A percentile compares a stretch with the other conserved stretches of the same genome.
Conservation (phyloP, 2,888 invertebrate species). For the Acheta domesticus region DNA sequence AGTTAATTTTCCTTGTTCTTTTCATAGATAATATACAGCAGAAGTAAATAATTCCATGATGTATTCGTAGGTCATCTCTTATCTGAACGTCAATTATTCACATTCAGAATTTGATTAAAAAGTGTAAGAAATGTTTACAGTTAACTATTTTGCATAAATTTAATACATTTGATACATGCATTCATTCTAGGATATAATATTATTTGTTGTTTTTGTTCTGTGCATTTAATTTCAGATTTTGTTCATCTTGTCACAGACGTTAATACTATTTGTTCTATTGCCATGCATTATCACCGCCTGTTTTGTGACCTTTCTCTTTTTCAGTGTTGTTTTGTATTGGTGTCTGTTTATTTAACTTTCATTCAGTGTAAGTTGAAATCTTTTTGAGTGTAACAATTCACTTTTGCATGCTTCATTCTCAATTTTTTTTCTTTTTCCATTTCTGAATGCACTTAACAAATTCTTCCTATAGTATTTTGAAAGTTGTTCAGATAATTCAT, state of each 20-base stretch:
- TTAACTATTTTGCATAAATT: constrained; percentile 12
- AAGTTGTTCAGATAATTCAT: background rate
- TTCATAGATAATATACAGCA: background rate
- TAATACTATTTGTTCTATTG: no score
- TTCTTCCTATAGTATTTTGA: constrained; percentile 18
- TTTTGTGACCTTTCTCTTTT: no score
- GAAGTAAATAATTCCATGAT: constrained; percentile 3
- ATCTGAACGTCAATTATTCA: constrained; percentile 10
- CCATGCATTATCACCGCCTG: no score
- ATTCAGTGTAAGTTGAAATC: no score
- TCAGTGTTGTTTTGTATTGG: no score
- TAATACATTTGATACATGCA: constrained; percentile 9
- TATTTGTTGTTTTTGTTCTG: background rate
- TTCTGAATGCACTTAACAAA: background rate
- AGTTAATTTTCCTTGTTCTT: background rate
- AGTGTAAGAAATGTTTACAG: background rate
- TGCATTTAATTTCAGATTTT: no score
- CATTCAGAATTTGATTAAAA: background rate
- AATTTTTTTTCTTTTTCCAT: no score
- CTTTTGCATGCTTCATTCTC: no score
- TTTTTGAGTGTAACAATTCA: no score
- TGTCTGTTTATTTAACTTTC: no score
- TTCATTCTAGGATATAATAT: background rate
- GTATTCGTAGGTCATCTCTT: background rate
- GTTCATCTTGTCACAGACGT: no score